Evolutionary conservation across 2,888 invertebrate genomes (phyloP).

Genomic region (Hermodice carunculata): DNA sequence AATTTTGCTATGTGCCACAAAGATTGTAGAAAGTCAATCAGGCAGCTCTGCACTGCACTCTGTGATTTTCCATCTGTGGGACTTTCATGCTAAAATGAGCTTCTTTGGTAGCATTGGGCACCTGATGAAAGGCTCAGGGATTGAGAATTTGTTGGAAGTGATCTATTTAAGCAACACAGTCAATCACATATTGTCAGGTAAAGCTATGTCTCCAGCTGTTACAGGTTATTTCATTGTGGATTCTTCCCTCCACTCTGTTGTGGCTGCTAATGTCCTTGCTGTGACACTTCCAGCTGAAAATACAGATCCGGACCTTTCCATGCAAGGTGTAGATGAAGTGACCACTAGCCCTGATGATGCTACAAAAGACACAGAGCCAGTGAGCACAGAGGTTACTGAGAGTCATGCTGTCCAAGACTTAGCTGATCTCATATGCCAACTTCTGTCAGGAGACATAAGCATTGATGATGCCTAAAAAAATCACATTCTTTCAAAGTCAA

Average conservation of each 20-base stretch:
- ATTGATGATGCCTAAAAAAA: too few relatives aligned
- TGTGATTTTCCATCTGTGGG: conserved; percentile 35
- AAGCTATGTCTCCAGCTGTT: conserved; percentile 41
- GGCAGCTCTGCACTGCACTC: conserved; percentile 19
- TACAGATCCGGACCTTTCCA: background rate
- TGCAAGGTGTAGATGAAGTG: background rate
- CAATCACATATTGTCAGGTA: conserved; percentile 47
- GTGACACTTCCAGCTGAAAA: background rate
- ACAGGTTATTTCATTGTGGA: conserved; percentile 45
- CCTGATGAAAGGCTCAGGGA: conserved; percentile 42
- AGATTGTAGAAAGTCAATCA: conserved; percentile 23
- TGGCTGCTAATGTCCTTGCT: background rate
- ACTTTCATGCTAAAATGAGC: conserved; percentile 45
- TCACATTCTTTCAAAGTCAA: too few relatives aligned
- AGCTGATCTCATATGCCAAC: background rate
- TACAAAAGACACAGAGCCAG: background rate
- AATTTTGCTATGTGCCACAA: too few relatives aligned
- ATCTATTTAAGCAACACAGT: conserved; percentile 47
- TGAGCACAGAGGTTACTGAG: background rate
- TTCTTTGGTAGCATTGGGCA: conserved; percentile 47
- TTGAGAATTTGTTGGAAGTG: conserved; percentile 43
- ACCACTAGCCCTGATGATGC: background rate
- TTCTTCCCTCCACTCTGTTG: conserved; percentile 15
- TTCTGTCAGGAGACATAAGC: background rate
- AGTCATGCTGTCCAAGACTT: background rate